These are phyloP conservation scores for Nyctalus aviator DNA, from an alignment of 2,797 vertebrate species.

Conservation along the genomic window DNA sequence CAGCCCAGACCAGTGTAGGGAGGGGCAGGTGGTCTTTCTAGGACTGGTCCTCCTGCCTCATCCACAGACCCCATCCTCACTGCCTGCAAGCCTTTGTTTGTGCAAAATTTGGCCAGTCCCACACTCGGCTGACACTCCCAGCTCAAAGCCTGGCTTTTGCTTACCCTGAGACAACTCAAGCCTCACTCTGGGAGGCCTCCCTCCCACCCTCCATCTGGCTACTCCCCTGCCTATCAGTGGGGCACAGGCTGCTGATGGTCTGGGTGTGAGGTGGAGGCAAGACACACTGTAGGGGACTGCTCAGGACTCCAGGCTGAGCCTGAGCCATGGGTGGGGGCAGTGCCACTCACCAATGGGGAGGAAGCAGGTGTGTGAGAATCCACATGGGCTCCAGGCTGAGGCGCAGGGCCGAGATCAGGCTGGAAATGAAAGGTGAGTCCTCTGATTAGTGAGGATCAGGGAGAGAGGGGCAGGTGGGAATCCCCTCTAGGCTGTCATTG, in stretches of 20 bases:
- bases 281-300: not conserved
- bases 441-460: not conserved
- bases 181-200: not conserved
- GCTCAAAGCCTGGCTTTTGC: no score
- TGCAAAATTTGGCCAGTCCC: not conserved
- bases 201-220: not conserved
- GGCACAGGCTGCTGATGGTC: not conserved
- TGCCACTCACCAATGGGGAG: not conserved
- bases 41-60: not conserved
- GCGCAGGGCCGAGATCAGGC: not conserved
- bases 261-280: not conserved
- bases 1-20: not conserved
- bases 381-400: not conserved
- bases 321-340: not conserved
- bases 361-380: not conserved
- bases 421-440: not conserved
- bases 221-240: not conserved
- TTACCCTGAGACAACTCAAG: not conserved
- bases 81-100: not conserved
- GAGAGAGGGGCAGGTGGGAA: not conserved
- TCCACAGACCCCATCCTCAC: not conserved
- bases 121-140: not conserved
- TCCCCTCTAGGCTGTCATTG: not conserved
- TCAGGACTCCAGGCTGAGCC: not conserved
- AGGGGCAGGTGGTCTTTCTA: not conserved